These are phyloP conservation scores for Gymnoscelis rufifasciata DNA, from an alignment of 2,888 invertebrate genomes.

Conservation along the genomic window DNA sequence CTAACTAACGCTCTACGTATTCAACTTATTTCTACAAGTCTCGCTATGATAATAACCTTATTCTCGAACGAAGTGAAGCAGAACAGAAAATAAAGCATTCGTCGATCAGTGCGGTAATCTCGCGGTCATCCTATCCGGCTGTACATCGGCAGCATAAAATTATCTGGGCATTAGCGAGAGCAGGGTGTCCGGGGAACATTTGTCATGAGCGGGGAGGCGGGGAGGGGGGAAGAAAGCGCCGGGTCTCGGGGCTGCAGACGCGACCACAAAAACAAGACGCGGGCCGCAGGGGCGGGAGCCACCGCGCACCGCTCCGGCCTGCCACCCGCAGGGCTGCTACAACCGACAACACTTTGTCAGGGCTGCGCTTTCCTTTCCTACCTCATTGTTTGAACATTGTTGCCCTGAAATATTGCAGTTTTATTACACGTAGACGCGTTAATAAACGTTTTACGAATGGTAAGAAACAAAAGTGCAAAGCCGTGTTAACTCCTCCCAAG, in stretches of 20 bases:
- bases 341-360: constrained; percentile 39
- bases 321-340: constrained; percentile 54
- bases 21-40: background rate
- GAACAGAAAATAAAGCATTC: constrained; percentile 62
- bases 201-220: constrained; percentile 65
- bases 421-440: constrained; percentile 24
- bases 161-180: constrained; percentile 73
- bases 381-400: constrained; percentile 38
- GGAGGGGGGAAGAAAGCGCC: constrained; percentile 54
- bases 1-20: background rate
- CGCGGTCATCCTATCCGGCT: constrained; percentile 58
- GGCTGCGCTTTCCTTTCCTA: constrained; percentile 34
- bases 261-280: constrained; percentile 75
- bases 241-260: constrained; percentile 74
- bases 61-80: constrained; percentile 56
- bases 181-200: constrained; percentile 72
- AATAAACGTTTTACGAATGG: constrained; percentile 13
- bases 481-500: background rate
- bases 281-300: constrained; percentile 66
- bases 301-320: constrained; percentile 48
- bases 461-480: background rate
- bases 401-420: constrained; percentile 30
- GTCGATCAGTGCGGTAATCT: constrained; percentile 69
- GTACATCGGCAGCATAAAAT: constrained; percentile 71
- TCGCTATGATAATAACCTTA: constrained; percentile 55